A percentile compares a stretch with the other conserved stretches of the same genome.
Evolutionary conservation across 1,140 invertebrate species (phyloP).

Genomic region (Phthorimaea operculella): DNA sequence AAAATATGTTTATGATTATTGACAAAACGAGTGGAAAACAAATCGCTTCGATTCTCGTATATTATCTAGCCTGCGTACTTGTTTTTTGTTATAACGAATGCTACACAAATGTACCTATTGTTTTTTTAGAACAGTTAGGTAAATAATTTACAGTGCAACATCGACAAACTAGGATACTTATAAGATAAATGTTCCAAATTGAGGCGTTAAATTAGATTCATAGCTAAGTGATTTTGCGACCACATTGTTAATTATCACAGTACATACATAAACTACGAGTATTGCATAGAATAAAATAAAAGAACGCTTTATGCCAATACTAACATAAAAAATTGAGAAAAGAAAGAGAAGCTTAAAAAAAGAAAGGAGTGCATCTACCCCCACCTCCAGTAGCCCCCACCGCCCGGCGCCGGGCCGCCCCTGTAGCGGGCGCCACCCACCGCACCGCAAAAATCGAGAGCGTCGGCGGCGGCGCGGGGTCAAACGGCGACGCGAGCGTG

Average conservation of each 20-base stretch:
- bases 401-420: constrained; percentile 33
- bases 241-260: constrained; percentile 65
- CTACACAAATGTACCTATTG: too few species aligned
- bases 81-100: too few species aligned
- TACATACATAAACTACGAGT: constrained; percentile 28
- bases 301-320: constrained; percentile 59
- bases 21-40: too few species aligned
- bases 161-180: too few species aligned
- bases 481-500: constrained; percentile 63
- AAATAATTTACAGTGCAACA: too few species aligned
- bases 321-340: constrained; percentile 66
- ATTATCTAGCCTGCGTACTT: too few species aligned
- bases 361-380: constrained; percentile 64
- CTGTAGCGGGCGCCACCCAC: constrained; percentile 56
- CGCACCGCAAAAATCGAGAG: constrained; percentile 64
- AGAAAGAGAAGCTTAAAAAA: constrained; percentile 68
- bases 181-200: too few species aligned
- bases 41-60: too few species aligned
- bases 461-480: constrained; percentile 56
- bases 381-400: constrained; percentile 41
- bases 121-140: too few species aligned
- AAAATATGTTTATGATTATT: too few species aligned
- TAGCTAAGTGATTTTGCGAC: constrained; percentile 50
- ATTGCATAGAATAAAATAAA: constrained; percentile 48
- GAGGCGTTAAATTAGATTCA: constrained; percentile 56